Evolutionary conservation across 1,140 invertebrate genomes (phyloP).

Genomic region (Macrobrachium rosenbergii): DNA sequence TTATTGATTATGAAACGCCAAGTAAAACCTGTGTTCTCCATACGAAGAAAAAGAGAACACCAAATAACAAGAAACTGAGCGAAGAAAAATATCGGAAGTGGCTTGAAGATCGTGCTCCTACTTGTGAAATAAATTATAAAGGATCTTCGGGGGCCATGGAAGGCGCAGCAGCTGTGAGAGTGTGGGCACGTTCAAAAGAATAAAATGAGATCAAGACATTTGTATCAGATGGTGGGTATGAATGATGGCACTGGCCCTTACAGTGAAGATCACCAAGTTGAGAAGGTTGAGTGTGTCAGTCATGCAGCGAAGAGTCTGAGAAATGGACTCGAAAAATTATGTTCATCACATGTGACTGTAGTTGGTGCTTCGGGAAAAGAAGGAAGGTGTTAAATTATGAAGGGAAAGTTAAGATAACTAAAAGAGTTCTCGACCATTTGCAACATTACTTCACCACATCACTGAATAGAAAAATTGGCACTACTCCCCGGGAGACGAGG

Average conservation of each 20-base stretch:
- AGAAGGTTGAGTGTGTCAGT: background rate
- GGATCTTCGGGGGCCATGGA: background rate
- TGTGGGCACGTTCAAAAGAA: background rate
- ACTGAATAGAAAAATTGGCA: slow-evolving; percentile 15
- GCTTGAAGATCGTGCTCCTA: too few relatives aligned
- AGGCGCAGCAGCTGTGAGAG: background rate
- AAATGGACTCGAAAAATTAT: too few relatives aligned
- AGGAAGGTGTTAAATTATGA: background rate
- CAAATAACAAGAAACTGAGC: background rate
- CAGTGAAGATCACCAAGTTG: background rate
- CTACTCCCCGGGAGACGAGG: background rate
- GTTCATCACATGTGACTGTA: too few relatives aligned
- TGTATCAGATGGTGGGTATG: background rate
- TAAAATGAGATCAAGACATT: background rate
- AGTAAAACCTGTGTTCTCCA: background rate
- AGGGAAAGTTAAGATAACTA: background rate
- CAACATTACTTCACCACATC: background rate
- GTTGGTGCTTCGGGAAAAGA: background rate
- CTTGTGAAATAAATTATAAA: background rate
- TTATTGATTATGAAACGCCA: background rate
- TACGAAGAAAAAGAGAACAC: background rate
- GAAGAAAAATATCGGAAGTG: background rate
- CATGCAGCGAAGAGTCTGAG: background rate
- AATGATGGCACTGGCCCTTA: background rate
- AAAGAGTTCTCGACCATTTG: background rate